A percentile compares a stretch with the other conserved stretches of the same genome.
These are phyloP conservation scores for Dicycla oo DNA, from an alignment of 2,888 invertebrate species.

Conservation along the genomic window DNA sequence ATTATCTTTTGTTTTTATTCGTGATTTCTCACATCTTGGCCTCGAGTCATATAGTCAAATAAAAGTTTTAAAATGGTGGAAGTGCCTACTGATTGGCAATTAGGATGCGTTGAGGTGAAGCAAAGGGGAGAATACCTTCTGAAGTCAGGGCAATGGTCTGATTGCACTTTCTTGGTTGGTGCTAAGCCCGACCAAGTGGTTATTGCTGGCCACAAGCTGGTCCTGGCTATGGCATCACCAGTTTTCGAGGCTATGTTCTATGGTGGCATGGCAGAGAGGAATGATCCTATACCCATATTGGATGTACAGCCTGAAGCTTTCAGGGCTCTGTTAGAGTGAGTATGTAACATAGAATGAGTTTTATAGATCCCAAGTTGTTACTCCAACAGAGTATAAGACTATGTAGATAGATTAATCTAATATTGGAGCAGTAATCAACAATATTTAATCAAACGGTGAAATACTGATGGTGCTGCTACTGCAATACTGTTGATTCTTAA, in stretches of 20 bases:
- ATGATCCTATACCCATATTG: constrained; percentile 94
- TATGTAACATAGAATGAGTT: constrained; percentile 54
- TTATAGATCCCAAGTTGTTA: not conserved
- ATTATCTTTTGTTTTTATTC: constrained; percentile 56
- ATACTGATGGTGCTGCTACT: no score
- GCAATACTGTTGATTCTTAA: no score
- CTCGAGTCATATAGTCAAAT: not conserved
- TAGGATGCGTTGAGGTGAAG: constrained; percentile 92
- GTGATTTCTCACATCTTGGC: constrained; percentile 25
- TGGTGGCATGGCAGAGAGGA: constrained; percentile 95
- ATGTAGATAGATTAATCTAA: not conserved
- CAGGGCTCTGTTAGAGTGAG: constrained; percentile 94
- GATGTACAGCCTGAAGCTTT: constrained; percentile 97
- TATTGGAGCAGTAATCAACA: no score
- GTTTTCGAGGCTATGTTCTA: constrained; percentile 97
- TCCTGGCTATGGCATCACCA: constrained; percentile 96
- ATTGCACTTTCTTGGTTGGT: constrained; percentile 95
- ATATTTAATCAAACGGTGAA: no score
- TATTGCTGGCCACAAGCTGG: constrained; percentile 94
- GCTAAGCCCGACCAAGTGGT: constrained; percentile 94
- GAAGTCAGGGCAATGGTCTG: constrained; percentile 95
- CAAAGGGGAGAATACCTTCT: constrained; percentile 94
- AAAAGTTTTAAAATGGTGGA: constrained; percentile 79
- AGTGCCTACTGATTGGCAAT: constrained; percentile 94
- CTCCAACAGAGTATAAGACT: no score